These are phyloP conservation scores for Calliopum simillimum DNA, from an alignment of 2,888 invertebrate species.

Conservation along the genomic window DNA sequence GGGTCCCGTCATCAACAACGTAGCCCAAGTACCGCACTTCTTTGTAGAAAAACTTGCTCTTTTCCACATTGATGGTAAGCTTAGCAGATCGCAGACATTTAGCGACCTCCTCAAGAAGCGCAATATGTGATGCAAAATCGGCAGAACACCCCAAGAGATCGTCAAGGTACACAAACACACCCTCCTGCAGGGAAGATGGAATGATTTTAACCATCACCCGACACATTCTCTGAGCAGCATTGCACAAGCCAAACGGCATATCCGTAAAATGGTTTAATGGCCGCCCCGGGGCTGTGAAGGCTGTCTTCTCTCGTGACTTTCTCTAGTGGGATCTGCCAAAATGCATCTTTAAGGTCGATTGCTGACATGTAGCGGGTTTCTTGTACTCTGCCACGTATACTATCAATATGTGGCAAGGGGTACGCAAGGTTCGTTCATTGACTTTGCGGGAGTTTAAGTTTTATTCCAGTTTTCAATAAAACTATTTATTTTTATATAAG, in stretches of 20 bases:
- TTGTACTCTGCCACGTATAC: constrained; percentile 36
- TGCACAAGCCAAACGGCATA: too few species aligned
- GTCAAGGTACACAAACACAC: constrained; percentile 30
- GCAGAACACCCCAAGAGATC: constrained; percentile 27
- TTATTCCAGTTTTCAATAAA: too few species aligned
- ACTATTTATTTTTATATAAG: too few species aligned
- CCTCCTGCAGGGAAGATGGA: constrained; percentile 8
- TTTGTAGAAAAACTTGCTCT: too few species aligned
- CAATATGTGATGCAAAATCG: constrained; percentile 26
- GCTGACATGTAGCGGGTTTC: constrained; percentile 39
- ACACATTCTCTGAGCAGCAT: constrained; percentile 6
- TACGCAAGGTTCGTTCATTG: constrained; percentile 34
- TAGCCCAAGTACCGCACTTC: constrained; percentile 16
- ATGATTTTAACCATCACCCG: background rate
- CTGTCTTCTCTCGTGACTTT: constrained; percentile 28
- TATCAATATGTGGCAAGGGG: constrained; percentile 36
- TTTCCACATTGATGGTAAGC: too few species aligned
- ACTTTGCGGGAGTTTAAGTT: too few species aligned
- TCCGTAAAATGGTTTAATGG: constrained; percentile 27
- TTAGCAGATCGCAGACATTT: too few species aligned
- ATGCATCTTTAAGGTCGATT: too few species aligned
- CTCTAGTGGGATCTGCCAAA: constrained; percentile 24
- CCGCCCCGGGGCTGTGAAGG: constrained; percentile 33
- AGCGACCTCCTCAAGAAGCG: constrained; percentile 9
- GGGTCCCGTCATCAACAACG: constrained; percentile 9